Evolutionary conservation across 1,140 invertebrate species (phyloP).

Genomic region (Limonius californicus): DNA sequence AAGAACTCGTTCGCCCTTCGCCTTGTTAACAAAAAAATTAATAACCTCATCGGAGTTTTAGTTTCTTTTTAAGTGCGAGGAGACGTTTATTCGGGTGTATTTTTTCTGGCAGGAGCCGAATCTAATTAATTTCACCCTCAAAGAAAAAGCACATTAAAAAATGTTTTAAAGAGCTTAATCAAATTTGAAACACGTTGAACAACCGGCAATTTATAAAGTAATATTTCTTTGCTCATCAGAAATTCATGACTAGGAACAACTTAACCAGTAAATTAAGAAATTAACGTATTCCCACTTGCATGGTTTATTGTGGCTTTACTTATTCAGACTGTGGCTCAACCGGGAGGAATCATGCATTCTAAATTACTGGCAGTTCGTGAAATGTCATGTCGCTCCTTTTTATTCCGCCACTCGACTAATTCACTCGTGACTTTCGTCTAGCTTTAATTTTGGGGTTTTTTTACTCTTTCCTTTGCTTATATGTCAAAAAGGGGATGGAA

Average conservation of each 20-base stretch:
- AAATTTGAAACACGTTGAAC: conserved; percentile 36
- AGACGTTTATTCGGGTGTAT: no score
- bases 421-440: neutral
- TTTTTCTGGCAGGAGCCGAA: neutral
- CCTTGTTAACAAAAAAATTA: no score
- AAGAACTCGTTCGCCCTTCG: no score
- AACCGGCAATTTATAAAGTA: conserved; percentile 40
- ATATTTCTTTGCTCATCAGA: conserved; percentile 41
- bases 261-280: conserved; percentile 48
- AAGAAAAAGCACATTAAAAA: conserved; percentile 30
- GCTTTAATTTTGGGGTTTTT: neutral
- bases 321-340: conserved; percentile 37
- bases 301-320: conserved; percentile 46
- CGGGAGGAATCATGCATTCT: conserved; percentile 38
- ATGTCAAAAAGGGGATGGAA: no score
- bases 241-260: conserved; percentile 45
- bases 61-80: no score
- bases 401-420: conserved; percentile 8
- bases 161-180: conserved; percentile 27
- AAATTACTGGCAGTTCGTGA: conserved; percentile 39
- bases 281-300: conserved; percentile 47
- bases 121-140: conserved; percentile 6
- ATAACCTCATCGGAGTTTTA: no score
- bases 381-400: conserved; percentile 34
- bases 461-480: neutral